A percentile compares a stretch with the other conserved stretches of the same genome.
These are phyloP conservation scores for Saccostrea echinata DNA, from an alignment of 1,140 invertebrate genomes.

Conservation along the genomic window DNA sequence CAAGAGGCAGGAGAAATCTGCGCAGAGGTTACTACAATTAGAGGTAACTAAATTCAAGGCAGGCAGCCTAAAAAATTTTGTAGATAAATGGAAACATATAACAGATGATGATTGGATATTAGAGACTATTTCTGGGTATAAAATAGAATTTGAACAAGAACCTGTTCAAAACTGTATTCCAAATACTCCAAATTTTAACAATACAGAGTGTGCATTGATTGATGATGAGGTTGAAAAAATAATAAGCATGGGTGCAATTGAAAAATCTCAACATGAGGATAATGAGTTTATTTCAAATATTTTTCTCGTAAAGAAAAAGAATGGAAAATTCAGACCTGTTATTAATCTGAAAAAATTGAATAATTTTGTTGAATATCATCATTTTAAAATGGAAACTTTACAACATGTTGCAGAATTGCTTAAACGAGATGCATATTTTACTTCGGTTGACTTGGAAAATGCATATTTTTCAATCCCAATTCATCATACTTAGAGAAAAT, in stretches of 20 bases:
- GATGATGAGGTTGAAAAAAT: conserved; percentile 45
- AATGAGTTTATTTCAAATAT: conserved; percentile 33
- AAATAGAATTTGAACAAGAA: conserved; percentile 27
- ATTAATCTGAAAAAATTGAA: conserved; percentile 30
- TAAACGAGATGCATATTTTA: conserved; percentile 1
- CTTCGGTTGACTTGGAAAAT: conserved; percentile 33
- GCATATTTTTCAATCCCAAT: conserved; percentile 42
- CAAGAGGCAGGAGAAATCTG: too few relatives aligned
- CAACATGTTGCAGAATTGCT: background rate
- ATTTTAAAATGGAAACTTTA: conserved; percentile 36
- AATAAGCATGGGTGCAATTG: conserved; percentile 48
- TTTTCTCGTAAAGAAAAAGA: background rate
- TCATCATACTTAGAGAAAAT: conserved; percentile 20
- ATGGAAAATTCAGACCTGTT: background rate
- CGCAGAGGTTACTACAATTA: too few relatives aligned
- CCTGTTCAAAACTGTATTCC: background rate
- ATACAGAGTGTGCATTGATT: conserved; percentile 15
- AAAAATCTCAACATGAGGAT: conserved; percentile 9
- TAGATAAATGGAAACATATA: conserved; percentile 41
- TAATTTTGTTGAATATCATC: conserved; percentile 29
- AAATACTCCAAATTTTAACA: background rate
- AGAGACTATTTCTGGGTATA: conserved; percentile 39
- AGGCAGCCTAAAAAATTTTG: conserved; percentile 19
- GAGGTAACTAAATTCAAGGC: too few relatives aligned
- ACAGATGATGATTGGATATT: conserved; percentile 49